Percentiles rank a stretch among this genome's conserved stretches.
Conservation (phyloP, 2,113 vertebrate genomes). For the Neofelis nebulosa region DNA sequence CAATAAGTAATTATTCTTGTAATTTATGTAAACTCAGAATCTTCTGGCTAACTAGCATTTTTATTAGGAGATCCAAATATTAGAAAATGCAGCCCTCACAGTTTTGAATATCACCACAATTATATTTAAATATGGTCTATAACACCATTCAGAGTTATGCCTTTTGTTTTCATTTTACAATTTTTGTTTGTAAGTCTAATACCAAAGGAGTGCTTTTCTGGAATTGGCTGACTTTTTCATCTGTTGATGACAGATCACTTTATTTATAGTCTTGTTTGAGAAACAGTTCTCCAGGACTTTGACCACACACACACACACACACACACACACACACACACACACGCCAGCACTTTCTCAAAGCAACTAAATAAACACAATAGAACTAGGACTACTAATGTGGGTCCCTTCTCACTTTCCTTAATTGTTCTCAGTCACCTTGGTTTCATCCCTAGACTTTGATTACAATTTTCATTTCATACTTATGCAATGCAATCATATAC, state of each 20-base stretch:
- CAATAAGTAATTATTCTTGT: neutral
- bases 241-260: neutral
- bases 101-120: neutral
- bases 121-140: neutral
- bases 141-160: neutral
- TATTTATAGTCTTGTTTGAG: neutral
- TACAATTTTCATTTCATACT: slow-evolving; percentile 56
- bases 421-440: slow-evolving; percentile 3
- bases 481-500: slow-evolving; percentile 48
- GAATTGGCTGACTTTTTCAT: neutral
- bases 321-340: neutral
- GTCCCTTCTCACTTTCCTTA: neutral
- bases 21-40: slow-evolving; percentile 19
- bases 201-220: neutral
- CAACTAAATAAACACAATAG: neutral
- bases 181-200: slow-evolving; percentile 17
- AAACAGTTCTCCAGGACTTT: neutral
- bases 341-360: neutral
- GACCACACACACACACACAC: neutral
- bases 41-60: slow-evolving; percentile 23
- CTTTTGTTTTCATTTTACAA: slow-evolving; percentile 33
- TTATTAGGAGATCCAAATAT: slow-evolving; percentile 29
- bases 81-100: neutral
- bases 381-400: neutral
- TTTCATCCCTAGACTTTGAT: slow-evolving; percentile 47